phyloP scores from a whole-genome alignment of 2,113 vertebrate genomes.

The Pachycephala philippinensis region DNA sequence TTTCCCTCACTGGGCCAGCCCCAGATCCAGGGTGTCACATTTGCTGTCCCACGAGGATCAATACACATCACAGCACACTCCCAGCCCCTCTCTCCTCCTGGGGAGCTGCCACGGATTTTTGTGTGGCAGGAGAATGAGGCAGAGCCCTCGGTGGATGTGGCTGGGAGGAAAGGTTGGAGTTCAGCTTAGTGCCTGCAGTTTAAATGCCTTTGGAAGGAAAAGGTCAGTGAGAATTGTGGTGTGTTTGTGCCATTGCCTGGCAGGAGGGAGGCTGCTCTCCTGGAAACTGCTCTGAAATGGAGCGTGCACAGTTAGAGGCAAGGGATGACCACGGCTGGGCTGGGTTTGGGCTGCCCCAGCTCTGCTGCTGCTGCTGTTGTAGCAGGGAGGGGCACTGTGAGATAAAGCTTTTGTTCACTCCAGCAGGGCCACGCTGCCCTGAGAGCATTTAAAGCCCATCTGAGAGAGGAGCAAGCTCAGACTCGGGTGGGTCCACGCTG shows the following conservation, averaged over 20 bases:
- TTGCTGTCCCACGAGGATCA: neutral
- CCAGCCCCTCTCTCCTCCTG: neutral
- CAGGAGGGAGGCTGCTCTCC: neutral
- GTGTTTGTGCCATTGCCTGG: neutral
- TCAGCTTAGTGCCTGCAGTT: neutral
- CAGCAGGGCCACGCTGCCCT: rapidly evolving
- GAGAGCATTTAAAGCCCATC: rapidly evolving
- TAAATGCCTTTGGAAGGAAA: neutral
- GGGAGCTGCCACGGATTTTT: neutral
- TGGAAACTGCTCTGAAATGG: neutral
- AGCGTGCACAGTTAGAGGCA: neutral
- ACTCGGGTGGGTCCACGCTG: rapidly evolving
- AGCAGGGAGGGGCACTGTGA: no score
- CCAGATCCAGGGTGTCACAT: neutral
- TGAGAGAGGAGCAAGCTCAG: neutral
- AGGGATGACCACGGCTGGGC: neutral
- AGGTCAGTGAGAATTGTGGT: neutral
- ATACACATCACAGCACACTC: neutral
- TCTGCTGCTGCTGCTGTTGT: neutral
- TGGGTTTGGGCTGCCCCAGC: neutral
- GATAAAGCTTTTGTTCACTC: rapidly evolving
- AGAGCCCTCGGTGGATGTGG: neutral
- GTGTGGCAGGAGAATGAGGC: rapidly evolving
- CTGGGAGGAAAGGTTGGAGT: neutral
- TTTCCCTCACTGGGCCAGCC: neutral